Conservation (phyloP, 2,888 invertebrate genomes). For the Sminthurinus aureus region DNA sequence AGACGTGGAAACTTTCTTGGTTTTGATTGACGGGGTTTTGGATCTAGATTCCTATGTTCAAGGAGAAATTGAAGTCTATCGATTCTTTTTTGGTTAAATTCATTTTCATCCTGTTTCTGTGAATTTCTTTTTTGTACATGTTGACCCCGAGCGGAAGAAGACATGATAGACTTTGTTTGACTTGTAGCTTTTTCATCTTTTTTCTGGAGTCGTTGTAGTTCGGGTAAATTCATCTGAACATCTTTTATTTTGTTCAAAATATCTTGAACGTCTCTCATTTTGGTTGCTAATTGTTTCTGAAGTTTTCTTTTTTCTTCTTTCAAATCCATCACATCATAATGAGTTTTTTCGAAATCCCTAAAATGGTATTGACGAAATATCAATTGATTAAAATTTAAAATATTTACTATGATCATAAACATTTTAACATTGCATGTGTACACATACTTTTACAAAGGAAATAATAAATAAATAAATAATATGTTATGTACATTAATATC, state of each 20-base stretch:
- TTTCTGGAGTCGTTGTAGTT: background rate
- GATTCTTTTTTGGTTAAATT: background rate
- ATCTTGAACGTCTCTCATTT: conserved; percentile 12
- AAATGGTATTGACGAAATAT: no score
- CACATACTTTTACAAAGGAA: no score
- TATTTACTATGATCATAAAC: no score
- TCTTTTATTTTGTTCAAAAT: conserved; percentile 19
- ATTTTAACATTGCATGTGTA: no score
- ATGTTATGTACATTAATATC: no score
- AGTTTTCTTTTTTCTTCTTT: conserved; percentile 41
- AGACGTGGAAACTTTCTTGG: conserved; percentile 3
- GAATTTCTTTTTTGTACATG: background rate
- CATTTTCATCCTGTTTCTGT: background rate
- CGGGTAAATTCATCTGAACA: conserved; percentile 21
- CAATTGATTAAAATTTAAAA: no score
- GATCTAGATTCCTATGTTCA: conserved; percentile 8
- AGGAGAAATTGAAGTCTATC: conserved; percentile 24
- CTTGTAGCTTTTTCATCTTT: no score
- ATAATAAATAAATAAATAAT: no score
- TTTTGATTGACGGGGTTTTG: background rate
- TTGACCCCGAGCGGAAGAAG: no score
- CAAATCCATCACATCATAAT: conserved; percentile 15
- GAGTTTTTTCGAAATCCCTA: conserved; percentile 46
- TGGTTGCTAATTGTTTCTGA: conserved; percentile 16
- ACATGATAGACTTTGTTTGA: background rate